phyloP scores from a whole-genome alignment of 1,140 invertebrate genomes.

The Babylonia areolata region DNA sequence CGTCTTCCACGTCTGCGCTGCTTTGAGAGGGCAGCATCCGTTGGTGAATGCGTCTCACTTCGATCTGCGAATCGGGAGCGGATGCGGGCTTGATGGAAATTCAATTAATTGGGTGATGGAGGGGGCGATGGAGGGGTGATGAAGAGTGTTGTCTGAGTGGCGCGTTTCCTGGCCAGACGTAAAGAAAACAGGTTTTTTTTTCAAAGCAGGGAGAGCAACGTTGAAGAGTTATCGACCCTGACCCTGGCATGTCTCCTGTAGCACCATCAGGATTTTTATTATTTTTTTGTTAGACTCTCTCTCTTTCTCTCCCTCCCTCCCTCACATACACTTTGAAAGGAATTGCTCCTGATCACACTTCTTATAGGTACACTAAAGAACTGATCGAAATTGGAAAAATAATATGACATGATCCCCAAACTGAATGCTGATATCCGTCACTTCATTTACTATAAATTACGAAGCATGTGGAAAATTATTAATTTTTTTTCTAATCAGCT shows the following conservation, averaged over 20 bases:
- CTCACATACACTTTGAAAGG: not conserved
- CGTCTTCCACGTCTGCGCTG: not conserved
- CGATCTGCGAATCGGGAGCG: not conserved
- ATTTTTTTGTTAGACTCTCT: no score
- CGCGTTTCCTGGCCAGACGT: not conserved
- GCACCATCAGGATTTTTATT: no score
- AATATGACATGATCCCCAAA: no score
- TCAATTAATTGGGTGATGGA: constrained; percentile 1
- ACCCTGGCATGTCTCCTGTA: no score
- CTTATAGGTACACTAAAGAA: no score
- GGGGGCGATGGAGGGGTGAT: not conserved
- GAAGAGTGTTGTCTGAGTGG: not conserved
- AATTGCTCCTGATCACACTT: no score
- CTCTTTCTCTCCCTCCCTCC: no score
- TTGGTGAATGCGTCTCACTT: not conserved
- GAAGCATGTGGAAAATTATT: no score
- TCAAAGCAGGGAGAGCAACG: not conserved
- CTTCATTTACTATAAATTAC: no score
- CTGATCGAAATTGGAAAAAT: no score
- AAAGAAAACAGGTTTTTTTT: not conserved
- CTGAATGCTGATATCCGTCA: no score
- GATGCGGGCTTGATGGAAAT: constrained; percentile 13
- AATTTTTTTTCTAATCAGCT: no score
- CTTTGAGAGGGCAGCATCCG: not conserved
- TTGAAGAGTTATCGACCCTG: not conserved